Evolutionary conservation across 2,113 vertebrate genomes (phyloP).

Genomic region (Spea multiplicata): DNA sequence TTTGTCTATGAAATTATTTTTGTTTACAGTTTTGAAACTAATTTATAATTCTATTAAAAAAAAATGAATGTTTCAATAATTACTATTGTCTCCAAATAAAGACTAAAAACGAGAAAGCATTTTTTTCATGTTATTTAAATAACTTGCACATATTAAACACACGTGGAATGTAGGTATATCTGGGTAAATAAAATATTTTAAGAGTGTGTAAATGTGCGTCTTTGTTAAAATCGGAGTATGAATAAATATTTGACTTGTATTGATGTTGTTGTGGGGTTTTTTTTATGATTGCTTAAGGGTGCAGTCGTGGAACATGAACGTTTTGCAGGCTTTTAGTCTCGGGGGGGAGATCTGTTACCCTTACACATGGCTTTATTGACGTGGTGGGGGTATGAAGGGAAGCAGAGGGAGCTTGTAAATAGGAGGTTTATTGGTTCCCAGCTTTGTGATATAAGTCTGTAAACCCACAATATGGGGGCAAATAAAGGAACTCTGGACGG

Average conservation of each 20-base stretch:
- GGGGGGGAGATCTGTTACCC: not conserved
- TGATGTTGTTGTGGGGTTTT: too few species aligned
- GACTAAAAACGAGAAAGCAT: too few species aligned
- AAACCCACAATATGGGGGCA: not conserved
- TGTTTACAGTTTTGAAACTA: too few species aligned
- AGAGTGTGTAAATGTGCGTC: not conserved
- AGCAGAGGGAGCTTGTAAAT: not conserved
- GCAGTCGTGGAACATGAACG: not conserved
- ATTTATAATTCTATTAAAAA: too few species aligned
- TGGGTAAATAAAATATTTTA: not conserved
- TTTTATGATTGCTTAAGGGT: not conserved
- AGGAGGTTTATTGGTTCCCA: slow-evolving; percentile 21
- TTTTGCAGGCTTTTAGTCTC: not conserved
- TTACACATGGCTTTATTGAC: not conserved
- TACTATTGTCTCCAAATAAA: too few species aligned
- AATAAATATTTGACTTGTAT: too few species aligned
- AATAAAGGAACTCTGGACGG: not conserved
- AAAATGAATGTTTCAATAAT: too few species aligned
- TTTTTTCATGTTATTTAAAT: too few species aligned
- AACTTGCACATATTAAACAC: too few species aligned
- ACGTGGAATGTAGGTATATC: too few species aligned
- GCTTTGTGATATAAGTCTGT: slow-evolving; percentile 20
- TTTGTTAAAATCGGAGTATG: too few species aligned
- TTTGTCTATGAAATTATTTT: too few species aligned
- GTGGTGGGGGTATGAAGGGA: not conserved